Evolutionary conservation across 37 sponge, comb jelly and placozoan genomes (phyloP).

Genomic region (Aphrocallistes beatrix): DNA sequence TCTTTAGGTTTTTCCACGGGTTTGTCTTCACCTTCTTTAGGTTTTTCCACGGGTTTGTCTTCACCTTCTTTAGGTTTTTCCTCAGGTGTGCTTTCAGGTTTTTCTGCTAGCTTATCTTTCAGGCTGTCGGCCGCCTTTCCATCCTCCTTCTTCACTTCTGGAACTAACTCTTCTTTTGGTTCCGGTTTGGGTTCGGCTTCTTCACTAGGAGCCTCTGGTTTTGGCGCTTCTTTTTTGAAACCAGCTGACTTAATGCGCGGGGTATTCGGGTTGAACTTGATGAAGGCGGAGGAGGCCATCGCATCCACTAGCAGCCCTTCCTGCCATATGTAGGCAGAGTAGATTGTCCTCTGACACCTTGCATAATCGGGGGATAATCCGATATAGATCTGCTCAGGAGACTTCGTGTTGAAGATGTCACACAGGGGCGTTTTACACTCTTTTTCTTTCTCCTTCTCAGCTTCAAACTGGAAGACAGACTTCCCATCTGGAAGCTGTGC

Average conservation of each 20-base stretch:
- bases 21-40: conserved; percentile 22
- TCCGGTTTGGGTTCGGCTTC: neutral
- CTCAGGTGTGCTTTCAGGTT: neutral
- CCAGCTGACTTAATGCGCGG: neutral
- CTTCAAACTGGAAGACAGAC: neutral
- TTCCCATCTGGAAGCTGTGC: neutral
- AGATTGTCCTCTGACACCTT: conserved; percentile 75
- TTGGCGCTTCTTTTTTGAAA: neutral
- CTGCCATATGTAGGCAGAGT: conserved; percentile 93
- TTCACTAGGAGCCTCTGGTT: neutral
- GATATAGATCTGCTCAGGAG: conserved; percentile 14
- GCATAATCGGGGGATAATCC: conserved; percentile 83
- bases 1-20: neutral
- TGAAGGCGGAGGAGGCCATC: conserved; percentile 69
- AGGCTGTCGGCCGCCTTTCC: too few species aligned
- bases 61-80: neutral
- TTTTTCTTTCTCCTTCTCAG: conserved; percentile 4
- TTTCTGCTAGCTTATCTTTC: neutral
- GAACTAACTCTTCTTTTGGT: neutral
- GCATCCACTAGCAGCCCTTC: conserved; percentile 83
- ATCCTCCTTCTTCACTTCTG: neutral
- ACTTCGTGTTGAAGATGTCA: neutral
- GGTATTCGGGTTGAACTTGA: conserved; percentile 64
- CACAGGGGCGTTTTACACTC: neutral
- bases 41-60: conserved; percentile 12